Evolutionary conservation across 1,140 invertebrate species (phyloP), one percentile per base, ranked within the genome.

Genomic region (Babylonia areolata): DNA sequence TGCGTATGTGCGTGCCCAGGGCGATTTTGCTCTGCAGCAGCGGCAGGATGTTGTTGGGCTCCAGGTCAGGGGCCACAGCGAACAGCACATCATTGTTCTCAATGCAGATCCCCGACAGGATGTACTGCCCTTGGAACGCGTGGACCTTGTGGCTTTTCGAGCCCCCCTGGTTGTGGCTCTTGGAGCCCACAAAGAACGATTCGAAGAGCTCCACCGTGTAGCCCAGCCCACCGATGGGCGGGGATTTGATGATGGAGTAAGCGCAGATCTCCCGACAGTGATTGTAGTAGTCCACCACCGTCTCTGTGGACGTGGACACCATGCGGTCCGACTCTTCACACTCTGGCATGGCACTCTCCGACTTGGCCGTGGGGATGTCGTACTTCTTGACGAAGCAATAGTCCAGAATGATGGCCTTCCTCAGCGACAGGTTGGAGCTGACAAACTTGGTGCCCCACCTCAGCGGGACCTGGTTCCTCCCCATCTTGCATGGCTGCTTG

Each of bases 321-420:
- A 64, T 64, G 12, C 58, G 58, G 58, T 64, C 58, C 17, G 58
- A 64, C 15, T 64, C 58, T 23, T 64, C 58, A n/a, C 58, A 64
- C 58, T 64, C 58, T 23, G 58, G 58, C 58, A 64, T 64, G 58
- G 20, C 17, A n/a, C 20, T 64, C 23, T 64, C 58, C 23, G 58
- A 23, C 23, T 64, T 64, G 20, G 58, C 58, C 0, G 58, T 64
- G 1, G 58, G 58, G 12, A 64, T 64, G 58, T 64, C 58, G 58
- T 64, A 64, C 58, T 64, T 64, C 58, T 64, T 64, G 58, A 64
- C 28, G 58, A 64, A 64, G 58, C 58, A 64, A n/a, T 64, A 64
- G 58, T 64, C 58, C 6, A 64, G 58, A 64, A 64, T 64, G 58
- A 64, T 64, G 2, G 58, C 58, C 28, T 64, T 64, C 58, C 58